phyloP scores from a whole-genome alignment of 2,113 vertebrate genomes.

The Podiceps cristatus region DNA sequence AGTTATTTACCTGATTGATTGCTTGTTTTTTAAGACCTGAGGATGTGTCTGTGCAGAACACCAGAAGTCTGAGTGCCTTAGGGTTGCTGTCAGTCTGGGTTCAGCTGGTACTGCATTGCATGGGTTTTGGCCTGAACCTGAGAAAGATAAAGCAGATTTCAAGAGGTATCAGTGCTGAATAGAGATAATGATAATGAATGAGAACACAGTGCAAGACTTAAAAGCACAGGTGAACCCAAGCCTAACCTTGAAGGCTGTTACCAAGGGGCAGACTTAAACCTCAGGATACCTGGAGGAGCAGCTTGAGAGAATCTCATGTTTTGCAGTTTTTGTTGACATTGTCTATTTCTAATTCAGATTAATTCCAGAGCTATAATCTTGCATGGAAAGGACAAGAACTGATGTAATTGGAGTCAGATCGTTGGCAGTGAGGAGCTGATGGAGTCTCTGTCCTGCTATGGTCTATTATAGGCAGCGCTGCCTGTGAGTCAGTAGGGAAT shows the following conservation, averaged over 20 bases:
- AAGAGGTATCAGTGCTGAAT: not conserved
- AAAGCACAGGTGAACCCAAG: not conserved
- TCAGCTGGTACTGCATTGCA: not conserved
- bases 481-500: not conserved
- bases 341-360: not conserved
- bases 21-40: not conserved
- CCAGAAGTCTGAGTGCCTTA: not conserved
- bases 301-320: not conserved
- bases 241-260: not conserved
- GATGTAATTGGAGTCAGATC: not conserved
- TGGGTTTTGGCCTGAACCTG: not conserved
- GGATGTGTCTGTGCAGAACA: accelerated
- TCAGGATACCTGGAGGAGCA: not conserved
- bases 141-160: not conserved
- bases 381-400: not conserved
- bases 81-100: not conserved
- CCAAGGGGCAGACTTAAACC: not conserved
- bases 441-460: not conserved
- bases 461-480: not conserved
- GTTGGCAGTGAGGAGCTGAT: not conserved
- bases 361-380: not conserved
- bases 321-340: not conserved
- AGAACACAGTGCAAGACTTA: not conserved
- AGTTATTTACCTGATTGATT: not conserved
- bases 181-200: not conserved